These are phyloP conservation scores for Sphaeramia orbicularis DNA, from an alignment of 2,797 vertebrate genomes.

Conservation along the genomic window DNA sequence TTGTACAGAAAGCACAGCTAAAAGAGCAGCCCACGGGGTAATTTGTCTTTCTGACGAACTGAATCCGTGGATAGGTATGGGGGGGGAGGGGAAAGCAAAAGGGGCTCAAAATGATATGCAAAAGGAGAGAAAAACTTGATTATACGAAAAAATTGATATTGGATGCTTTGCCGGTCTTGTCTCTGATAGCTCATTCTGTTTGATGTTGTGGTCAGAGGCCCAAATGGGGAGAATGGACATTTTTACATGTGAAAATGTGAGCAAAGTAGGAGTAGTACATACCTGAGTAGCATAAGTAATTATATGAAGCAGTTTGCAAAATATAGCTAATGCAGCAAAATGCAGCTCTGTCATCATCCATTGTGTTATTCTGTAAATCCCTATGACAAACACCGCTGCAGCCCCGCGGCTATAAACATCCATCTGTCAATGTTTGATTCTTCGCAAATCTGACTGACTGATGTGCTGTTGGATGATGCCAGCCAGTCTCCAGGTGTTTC, in stretches of 20 bases:
- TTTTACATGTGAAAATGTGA: constrained; percentile 63
- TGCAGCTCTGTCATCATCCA: constrained; percentile 31
- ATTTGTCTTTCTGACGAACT: constrained; percentile 80
- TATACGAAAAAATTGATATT: constrained; percentile 69
- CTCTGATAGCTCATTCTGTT: constrained; percentile 81
- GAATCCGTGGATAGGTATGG: constrained; percentile 65
- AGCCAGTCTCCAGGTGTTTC: constrained; percentile 70
- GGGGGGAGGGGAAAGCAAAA: too few species aligned
- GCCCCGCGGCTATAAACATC: constrained; percentile 58
- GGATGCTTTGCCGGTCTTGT: constrained; percentile 58
- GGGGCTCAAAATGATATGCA: constrained; percentile 62
- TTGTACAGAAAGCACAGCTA: constrained; percentile 80
- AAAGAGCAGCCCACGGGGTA: constrained; percentile 79
- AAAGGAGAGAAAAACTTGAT: constrained; percentile 61
- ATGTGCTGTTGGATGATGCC: constrained; percentile 47
- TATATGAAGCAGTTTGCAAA: constrained; percentile 53
- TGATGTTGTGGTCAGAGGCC: constrained; percentile 80
- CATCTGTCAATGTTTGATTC: constrained; percentile 66
- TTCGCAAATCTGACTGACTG: constrained; percentile 50
- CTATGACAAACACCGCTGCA: constrained; percentile 52
- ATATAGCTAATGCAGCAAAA: constrained; percentile 40
- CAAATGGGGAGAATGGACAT: constrained; percentile 53
- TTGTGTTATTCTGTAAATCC: constrained; percentile 48
- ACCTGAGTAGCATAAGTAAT: constrained; percentile 63
- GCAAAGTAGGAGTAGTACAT: constrained; percentile 47